A percentile compares a stretch with the other conserved stretches of the same genome.
Conservation (phyloP, 2,888 invertebrate species). For the Oligia strigilis region DNA sequence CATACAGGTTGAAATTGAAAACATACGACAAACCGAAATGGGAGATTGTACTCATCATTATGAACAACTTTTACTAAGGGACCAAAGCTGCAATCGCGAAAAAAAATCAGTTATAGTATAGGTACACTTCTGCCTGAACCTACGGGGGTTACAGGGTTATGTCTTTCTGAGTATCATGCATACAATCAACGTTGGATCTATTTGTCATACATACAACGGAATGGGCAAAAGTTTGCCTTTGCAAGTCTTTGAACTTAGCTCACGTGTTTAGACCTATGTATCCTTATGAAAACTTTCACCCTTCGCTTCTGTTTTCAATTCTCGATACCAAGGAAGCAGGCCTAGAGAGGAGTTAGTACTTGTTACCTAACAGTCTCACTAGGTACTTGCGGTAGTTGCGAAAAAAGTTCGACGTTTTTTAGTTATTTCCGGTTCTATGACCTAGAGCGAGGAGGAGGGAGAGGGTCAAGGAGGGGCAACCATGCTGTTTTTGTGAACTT, state of each 20-base stretch:
- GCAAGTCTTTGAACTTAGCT: background rate
- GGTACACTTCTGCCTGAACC: no score
- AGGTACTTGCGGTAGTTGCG: slow-evolving; percentile 8
- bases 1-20: no score
- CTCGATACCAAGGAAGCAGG: slow-evolving; percentile 4
- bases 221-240: no score
- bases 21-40: no score
- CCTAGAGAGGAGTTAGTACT: slow-evolving; percentile 7
- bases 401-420: slow-evolving; percentile 43
- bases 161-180: background rate
- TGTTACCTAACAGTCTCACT: slow-evolving; percentile 13
- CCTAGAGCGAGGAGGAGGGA: slow-evolving; percentile 54
- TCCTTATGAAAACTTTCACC: slow-evolving; percentile 1
- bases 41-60: no score
- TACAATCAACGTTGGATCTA: background rate
- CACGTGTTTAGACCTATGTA: background rate
- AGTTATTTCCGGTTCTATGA: slow-evolving; percentile 60
- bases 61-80: no score
- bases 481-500: slow-evolving; percentile 47
- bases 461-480: slow-evolving; percentile 62
- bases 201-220: no score
- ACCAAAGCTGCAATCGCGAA: no score
- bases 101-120: no score
- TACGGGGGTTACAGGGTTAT: background rate
- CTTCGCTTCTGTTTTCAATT: background rate